Conservation (phyloP, 2,888 invertebrate genomes). For the Platycheirus rosarum region DNA sequence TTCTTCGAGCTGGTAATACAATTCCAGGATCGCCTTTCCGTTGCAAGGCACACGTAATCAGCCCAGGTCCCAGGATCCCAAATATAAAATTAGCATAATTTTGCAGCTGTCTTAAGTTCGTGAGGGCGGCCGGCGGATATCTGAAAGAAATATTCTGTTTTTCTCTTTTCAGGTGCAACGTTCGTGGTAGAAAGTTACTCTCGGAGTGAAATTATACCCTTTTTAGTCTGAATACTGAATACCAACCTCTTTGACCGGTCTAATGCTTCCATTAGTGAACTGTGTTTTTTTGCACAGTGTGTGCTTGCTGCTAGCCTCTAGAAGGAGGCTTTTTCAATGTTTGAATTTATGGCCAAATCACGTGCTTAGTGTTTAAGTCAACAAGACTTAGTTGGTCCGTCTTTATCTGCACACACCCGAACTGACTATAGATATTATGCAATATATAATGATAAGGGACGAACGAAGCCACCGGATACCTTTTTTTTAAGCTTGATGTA, state of each 20-base stretch:
- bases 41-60: slow-evolving; percentile 65
- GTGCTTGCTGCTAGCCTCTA: not conserved
- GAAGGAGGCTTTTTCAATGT: slow-evolving; percentile 43
- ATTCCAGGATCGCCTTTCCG: slow-evolving; percentile 52
- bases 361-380: slow-evolving; percentile 73
- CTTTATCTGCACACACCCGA: slow-evolving; percentile 27
- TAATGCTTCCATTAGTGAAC: slow-evolving; percentile 38
- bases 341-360: slow-evolving; percentile 71
- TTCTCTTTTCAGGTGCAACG: slow-evolving; percentile 52
- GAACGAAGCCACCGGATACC: slow-evolving; percentile 56
- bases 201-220: slow-evolving; percentile 50
- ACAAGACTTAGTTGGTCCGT: slow-evolving; percentile 66
- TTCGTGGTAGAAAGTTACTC: slow-evolving; percentile 30
- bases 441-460: slow-evolving; percentile 42
- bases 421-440: not conserved
- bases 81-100: slow-evolving; percentile 71
- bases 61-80: slow-evolving; percentile 42
- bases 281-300: slow-evolving; percentile 1
- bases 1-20: slow-evolving; percentile 23
- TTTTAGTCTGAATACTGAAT: slow-evolving; percentile 35
- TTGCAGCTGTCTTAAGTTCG: slow-evolving; percentile 48
- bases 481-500: slow-evolving; percentile 46
- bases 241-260: slow-evolving; percentile 52
- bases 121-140: not conserved
- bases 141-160: not conserved